Conservation (phyloP, 30 jellyfish, hydroid and myxozoan species). For the Aurelia aurita complex sp. Pacific region DNA sequence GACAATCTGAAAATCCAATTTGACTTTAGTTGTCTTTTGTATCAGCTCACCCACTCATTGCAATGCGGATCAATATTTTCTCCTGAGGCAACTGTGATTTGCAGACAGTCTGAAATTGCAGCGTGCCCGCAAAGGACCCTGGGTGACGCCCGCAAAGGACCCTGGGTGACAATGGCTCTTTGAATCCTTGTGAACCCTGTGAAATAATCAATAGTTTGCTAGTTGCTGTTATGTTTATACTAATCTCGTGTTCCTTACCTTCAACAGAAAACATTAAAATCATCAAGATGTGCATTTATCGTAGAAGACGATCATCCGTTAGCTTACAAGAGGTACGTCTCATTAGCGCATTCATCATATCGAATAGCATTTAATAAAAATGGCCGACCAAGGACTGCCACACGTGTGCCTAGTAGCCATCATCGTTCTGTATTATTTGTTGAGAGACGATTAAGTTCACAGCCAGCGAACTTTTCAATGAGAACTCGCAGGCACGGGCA, state of each 20-base stretch:
- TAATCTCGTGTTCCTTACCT: not conserved
- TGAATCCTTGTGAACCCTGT: no score
- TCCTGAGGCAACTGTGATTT: no score
- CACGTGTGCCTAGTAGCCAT: slow-evolving; percentile 52
- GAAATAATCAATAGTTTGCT: no score
- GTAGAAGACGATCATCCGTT: slow-evolving; percentile 76
- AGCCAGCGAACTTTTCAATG: slow-evolving; percentile 21
- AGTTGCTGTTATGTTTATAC: no score
- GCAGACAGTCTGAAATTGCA: no score
- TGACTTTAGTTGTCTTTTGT: no score
- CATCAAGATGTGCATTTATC: slow-evolving; percentile 69
- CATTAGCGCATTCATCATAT: slow-evolving; percentile 43
- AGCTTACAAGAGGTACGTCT: slow-evolving; percentile 76
- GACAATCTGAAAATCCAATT: no score
- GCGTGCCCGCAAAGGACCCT: no score
- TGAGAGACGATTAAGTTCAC: slow-evolving; percentile 42
- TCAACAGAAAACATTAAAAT: slow-evolving; percentile 24
- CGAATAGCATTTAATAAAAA: slow-evolving; percentile 74
- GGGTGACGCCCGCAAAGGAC: no score
- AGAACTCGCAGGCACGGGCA: slow-evolving; percentile 67
- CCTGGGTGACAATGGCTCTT: no score
- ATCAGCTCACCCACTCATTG: no score
- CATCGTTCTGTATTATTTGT: slow-evolving; percentile 78
- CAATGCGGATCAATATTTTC: no score
- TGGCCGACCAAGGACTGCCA: slow-evolving; percentile 76